Percentiles rank a stretch among this genome's conserved stretches.
Conservation (phyloP, 92 coral and sea anemone species). For the Meandrina meandrites region DNA sequence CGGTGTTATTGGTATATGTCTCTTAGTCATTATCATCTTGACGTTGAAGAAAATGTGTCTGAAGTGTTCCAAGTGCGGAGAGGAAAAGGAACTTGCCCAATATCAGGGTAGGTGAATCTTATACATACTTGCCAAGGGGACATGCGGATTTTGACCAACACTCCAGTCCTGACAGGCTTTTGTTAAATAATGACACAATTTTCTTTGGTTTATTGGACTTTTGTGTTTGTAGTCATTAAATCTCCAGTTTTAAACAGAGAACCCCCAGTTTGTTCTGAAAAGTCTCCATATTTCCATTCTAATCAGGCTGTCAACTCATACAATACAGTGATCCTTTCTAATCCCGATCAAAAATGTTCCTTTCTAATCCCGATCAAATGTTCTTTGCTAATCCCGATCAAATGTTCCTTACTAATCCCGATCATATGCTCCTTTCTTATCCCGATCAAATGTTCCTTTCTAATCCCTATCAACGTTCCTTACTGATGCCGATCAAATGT, state of each 20-base stretch:
- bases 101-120: slow-evolving; percentile 8
- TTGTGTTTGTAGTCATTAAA: neutral
- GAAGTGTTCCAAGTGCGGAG: neutral
- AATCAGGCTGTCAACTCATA: neutral
- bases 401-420: too few species aligned
- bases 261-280: neutral
- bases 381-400: too few species aligned
- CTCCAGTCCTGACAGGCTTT: too few species aligned
- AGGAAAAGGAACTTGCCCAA: slow-evolving; percentile 1
- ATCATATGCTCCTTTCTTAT: too few species aligned
- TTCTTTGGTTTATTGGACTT: neutral
- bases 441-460: too few species aligned
- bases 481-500: too few species aligned
- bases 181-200: too few species aligned
- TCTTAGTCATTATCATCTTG: neutral
- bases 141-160: too few species aligned
- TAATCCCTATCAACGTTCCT: slow-evolving; percentile 25
- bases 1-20: neutral
- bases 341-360: too few species aligned
- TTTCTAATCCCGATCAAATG: too few species aligned
- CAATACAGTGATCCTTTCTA: neutral
- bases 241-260: neutral
- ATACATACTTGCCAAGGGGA: too few species aligned
- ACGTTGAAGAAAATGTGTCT: neutral
- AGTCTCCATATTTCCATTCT: neutral